Conservation (phyloP, 1,140 invertebrate genomes). For the Oncopodura yosiiana region DNA sequence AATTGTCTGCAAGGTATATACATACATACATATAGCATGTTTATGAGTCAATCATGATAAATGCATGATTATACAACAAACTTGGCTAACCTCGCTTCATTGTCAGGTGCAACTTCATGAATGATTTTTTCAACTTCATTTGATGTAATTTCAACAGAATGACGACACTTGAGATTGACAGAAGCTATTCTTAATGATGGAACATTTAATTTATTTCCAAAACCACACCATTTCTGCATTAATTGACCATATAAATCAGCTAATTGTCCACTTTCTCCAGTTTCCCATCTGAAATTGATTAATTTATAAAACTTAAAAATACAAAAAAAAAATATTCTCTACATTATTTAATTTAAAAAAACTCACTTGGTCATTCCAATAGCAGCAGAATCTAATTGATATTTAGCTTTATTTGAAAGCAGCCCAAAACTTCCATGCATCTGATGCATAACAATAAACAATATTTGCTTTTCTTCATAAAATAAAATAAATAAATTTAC, state of each 20-base stretch:
- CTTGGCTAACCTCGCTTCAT: conserved; percentile 18
- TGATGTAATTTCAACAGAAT: conserved; percentile 12
- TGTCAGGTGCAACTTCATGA: conserved; percentile 14
- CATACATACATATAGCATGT: too few species aligned
- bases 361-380: conserved; percentile 10
- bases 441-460: too few species aligned
- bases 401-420: neutral
- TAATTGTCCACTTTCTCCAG: conserved; percentile 44
- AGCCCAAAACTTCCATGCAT: too few species aligned
- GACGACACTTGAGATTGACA: conserved; percentile 14
- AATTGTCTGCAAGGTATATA: too few species aligned
- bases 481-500: neutral
- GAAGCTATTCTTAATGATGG: conserved; percentile 39
- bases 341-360: neutral
- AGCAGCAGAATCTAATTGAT: neutral
- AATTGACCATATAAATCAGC: conserved; percentile 46
- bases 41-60: conserved; percentile 33
- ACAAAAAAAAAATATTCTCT: neutral
- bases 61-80: conserved; percentile 34
- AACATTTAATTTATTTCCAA: conserved; percentile 47
- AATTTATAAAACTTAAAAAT: too few species aligned
- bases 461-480: too few species aligned
- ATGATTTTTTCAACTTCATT: conserved; percentile 32
- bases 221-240: conserved; percentile 51
- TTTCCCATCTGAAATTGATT: conserved; percentile 24